Conservation (phyloP, 2,888 invertebrate species). For the Petrophora chlorosata region DNA sequence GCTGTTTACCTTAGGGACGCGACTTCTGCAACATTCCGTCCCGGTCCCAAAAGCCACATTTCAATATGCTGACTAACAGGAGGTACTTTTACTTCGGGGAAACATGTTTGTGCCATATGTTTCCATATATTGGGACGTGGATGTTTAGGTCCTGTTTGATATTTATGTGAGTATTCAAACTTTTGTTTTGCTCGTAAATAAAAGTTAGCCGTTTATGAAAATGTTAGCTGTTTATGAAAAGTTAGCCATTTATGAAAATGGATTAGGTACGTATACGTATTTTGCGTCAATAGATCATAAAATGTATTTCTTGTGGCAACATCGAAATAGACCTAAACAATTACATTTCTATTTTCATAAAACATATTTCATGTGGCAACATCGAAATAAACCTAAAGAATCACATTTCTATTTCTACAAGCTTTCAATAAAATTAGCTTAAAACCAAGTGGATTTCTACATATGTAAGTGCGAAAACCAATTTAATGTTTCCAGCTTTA, state of each 20-base stretch:
- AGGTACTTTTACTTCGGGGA: conserved; percentile 31
- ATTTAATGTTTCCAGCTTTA: too few species aligned
- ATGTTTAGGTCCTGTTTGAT: conserved; percentile 6
- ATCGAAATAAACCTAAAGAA: too few species aligned
- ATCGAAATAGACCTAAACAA: too few species aligned
- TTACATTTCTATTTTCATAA: too few species aligned
- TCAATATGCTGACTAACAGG: conserved; percentile 75
- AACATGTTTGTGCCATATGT: conserved; percentile 25
- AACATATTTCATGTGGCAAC: too few species aligned
- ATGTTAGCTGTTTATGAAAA: background rate
- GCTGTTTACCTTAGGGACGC: conserved; percentile 47
- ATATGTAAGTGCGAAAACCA: too few species aligned
- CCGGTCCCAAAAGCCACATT: conserved; percentile 66
- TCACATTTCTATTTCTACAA: too few species aligned
- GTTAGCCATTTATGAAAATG: too few species aligned
- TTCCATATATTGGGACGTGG: conserved; percentile 7
- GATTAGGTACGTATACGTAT: background rate
- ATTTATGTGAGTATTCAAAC: conserved; percentile 16
- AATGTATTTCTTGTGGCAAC: too few species aligned
- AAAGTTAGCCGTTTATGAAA: background rate
- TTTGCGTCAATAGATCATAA: background rate
- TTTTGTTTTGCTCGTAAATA: conserved; percentile 18
- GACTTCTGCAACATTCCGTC: conserved; percentile 55
- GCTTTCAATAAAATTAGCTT: too few species aligned
- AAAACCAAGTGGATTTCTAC: too few species aligned